Conservation (phyloP, 2,113 vertebrate species). For the Ifrita kowaldi region DNA sequence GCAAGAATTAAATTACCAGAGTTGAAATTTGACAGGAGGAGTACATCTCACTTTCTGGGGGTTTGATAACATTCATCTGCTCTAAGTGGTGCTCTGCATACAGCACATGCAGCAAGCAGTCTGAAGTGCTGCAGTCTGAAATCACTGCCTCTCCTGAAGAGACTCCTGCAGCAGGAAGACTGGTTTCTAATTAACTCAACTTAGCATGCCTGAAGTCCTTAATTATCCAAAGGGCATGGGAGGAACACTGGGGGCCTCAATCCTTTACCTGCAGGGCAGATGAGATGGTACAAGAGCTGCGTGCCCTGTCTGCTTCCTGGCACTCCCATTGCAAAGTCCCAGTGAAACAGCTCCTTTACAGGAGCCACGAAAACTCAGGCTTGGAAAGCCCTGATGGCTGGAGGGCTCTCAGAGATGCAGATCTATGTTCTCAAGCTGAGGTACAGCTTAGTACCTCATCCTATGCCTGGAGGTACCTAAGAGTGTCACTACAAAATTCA, state of each 20-base stretch:
- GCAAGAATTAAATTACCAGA: neutral
- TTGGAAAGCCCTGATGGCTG: neutral
- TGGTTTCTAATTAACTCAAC: neutral
- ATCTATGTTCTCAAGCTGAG: neutral
- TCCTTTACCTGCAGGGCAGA: neutral
- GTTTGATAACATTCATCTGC: neutral
- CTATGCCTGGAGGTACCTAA: neutral
- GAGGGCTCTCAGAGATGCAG: neutral
- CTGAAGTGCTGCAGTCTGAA: neutral
- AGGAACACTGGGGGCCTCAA: neutral
- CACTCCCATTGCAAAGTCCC: neutral
- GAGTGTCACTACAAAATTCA: neutral
- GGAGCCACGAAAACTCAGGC: neutral
- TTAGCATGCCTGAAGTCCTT: neutral
- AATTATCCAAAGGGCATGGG: neutral
- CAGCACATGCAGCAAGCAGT: neutral
- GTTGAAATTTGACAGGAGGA: neutral
- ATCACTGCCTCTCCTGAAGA: neutral
- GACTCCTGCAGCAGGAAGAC: neutral
- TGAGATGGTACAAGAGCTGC: accelerated
- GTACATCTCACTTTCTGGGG: neutral
- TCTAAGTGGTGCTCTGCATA: neutral
- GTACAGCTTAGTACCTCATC: neutral
- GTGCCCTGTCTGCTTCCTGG: neutral
- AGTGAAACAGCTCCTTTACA: neutral